A percentile compares a stretch with the other conserved stretches of the same genome.
Conservation (phyloP, 2,888 invertebrate species). For the Biston stratarius region DNA sequence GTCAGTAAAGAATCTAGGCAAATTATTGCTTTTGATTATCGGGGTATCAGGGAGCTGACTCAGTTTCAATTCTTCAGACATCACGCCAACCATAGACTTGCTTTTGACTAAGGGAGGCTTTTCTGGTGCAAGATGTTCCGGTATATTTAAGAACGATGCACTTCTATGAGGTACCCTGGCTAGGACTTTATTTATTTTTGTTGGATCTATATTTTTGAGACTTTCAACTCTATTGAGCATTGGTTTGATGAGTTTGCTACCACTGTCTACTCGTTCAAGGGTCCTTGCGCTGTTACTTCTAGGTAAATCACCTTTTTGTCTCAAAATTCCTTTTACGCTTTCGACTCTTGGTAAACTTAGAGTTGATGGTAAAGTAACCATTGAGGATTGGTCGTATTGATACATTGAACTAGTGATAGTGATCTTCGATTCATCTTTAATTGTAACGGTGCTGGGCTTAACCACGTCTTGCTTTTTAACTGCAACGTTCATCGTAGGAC, state of each 20-base stretch:
- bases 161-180: conserved; percentile 79
- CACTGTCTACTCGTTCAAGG: conserved; percentile 72
- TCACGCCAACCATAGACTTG: conserved; percentile 77
- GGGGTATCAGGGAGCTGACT: conserved; percentile 81
- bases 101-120: conserved; percentile 77
- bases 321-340: conserved; percentile 76
- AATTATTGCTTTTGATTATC: conserved; percentile 77
- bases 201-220: conserved; percentile 75
- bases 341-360: conserved; percentile 75
- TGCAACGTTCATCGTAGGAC: conserved; percentile 70
- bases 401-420: conserved; percentile 73
- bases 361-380: conserved; percentile 67
- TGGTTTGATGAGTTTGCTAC: conserved; percentile 61
- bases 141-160: conserved; percentile 81
- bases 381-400: conserved; percentile 74
- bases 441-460: conserved; percentile 78
- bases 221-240: conserved; percentile 77
- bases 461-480: conserved; percentile 77
- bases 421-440: conserved; percentile 80
- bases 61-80: conserved; percentile 69
- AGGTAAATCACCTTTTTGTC: conserved; percentile 62
- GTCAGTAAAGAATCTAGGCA: conserved; percentile 80
- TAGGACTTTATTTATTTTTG: conserved; percentile 75
- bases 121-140: conserved; percentile 73
- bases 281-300: conserved; percentile 75